These are phyloP conservation scores for Epizoanthus stellaris DNA, from an alignment of 92 coral and sea anemone genomes.

Conservation along the genomic window DNA sequence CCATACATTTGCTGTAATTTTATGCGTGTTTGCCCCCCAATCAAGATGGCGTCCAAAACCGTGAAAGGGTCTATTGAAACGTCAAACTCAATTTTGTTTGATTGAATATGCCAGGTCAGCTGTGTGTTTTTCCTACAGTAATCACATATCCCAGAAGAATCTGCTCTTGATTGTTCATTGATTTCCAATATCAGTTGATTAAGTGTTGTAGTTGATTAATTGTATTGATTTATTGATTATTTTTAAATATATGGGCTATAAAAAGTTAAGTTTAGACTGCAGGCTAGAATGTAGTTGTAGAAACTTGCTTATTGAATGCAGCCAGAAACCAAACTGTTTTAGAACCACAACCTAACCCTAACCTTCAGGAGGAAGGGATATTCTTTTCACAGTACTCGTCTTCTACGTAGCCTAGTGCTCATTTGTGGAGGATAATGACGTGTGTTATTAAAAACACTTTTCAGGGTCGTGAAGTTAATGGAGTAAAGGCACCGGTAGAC, in stretches of 20 bases:
- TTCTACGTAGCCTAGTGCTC: not conserved
- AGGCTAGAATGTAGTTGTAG: too few relatives aligned
- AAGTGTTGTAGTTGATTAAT: not conserved
- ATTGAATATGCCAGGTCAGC: too few relatives aligned
- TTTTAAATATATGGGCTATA: not conserved
- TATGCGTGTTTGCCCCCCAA: too few relatives aligned
- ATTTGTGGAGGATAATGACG: not conserved
- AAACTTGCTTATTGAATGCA: too few relatives aligned
- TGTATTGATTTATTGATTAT: not conserved
- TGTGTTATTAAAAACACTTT: not conserved
- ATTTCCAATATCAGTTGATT: not conserved
- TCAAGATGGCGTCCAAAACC: too few relatives aligned
- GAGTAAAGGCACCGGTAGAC: constrained; percentile 84
- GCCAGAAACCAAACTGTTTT: too few relatives aligned
- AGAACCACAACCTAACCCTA: too few relatives aligned
- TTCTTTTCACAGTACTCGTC: too few relatives aligned
- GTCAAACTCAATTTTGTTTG: not conserved
- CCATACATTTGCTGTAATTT: too few relatives aligned
- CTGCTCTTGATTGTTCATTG: not conserved
- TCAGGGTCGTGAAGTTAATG: constrained; percentile 91
- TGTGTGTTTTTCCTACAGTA: not conserved
- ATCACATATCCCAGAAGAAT: not conserved
- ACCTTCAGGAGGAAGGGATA: too few relatives aligned
- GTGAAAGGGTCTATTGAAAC: too few relatives aligned
- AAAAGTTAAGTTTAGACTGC: not conserved